Percentiles rank a stretch among this genome's conserved stretches.
These are phyloP conservation scores for Glyphotaelius pellucidus DNA, from an alignment of 2,888 invertebrate genomes.

Conservation along the genomic window DNA sequence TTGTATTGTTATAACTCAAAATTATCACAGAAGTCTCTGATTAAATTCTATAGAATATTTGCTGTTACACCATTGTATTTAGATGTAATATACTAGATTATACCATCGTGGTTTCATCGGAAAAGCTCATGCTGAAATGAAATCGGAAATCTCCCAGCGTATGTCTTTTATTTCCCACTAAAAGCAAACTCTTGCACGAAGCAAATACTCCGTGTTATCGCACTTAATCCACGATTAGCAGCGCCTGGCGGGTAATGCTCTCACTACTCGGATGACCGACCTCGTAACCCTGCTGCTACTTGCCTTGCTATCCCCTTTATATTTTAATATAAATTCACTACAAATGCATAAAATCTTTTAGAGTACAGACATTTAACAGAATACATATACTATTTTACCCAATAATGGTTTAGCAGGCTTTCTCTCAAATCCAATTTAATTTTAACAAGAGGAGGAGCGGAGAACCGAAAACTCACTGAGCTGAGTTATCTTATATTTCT, in stretches of 20 bases:
- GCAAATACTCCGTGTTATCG: conserved; percentile 37
- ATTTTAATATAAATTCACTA: background rate
- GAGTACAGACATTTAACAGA: background rate
- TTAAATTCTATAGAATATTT: too few species aligned
- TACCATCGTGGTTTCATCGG: background rate
- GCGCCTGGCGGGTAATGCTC: conserved; percentile 38
- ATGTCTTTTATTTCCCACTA: background rate
- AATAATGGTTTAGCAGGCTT: background rate
- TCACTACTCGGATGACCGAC: background rate
- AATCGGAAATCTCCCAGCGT: background rate
- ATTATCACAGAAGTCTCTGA: too few species aligned
- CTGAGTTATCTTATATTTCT: background rate
- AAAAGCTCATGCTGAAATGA: background rate
- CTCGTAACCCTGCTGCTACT: background rate
- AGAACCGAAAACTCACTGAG: background rate
- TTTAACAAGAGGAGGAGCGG: background rate
- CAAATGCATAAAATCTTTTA: background rate
- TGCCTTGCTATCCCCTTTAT: background rate
- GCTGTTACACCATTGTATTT: too few species aligned
- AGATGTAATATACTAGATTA: background rate
- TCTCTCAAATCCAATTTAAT: background rate
- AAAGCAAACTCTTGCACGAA: conserved; percentile 34
- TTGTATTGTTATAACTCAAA: too few species aligned
- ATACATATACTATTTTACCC: background rate
- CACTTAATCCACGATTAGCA: conserved; percentile 47